Evolutionary conservation across 1,140 invertebrate species (phyloP), one percentile per base, ranked within the genome.

Genomic region (Papilio polytes): DNA sequence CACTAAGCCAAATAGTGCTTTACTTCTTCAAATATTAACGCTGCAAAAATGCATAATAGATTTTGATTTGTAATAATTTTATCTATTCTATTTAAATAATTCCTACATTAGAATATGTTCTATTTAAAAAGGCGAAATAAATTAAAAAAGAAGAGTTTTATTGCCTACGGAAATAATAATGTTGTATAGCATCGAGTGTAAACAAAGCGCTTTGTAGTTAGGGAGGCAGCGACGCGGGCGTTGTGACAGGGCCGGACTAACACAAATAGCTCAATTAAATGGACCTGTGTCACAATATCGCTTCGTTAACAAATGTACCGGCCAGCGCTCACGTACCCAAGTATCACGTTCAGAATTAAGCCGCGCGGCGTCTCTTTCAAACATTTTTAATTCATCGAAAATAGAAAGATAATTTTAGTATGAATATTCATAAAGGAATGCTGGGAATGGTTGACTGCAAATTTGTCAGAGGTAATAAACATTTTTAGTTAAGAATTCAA

Each of bases 221-320:
- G 76, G 31, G 53, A 44, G 31, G 56, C 20, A 59, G 76, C 76
- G 74, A 48, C 53, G 56, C n/a, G 59, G 53, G 76, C 76, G 56
- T 78, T 78, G 76, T 78, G 51, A 78, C 76, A 76, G 74, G 44
- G 36, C 53, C 77, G 77, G 59, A 78, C 77, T 78, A 78, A 78
- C 77, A 78, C 77, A 78, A 78, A 78, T 78, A 78, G 77, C 77
- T 78, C 77, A 78, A 78, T 78, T 78, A 78, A 78, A 78, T 56
- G 56, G 56, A 76, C 56, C 77, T 59, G 77, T 78, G 53, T 70
- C 63, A 70, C 63, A 70, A 70, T 70, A 70, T 70, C 63, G 63
- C 63, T 70, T 70, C 63, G 63, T 70, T 70, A 70, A 70, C 63
- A 70, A 70, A 70, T 70, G 63, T 26, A 70, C 26, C 63, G 63